Evolutionary conservation across 2,888 invertebrate genomes (phyloP).

Genomic region (Pseudoips prasinana): DNA sequence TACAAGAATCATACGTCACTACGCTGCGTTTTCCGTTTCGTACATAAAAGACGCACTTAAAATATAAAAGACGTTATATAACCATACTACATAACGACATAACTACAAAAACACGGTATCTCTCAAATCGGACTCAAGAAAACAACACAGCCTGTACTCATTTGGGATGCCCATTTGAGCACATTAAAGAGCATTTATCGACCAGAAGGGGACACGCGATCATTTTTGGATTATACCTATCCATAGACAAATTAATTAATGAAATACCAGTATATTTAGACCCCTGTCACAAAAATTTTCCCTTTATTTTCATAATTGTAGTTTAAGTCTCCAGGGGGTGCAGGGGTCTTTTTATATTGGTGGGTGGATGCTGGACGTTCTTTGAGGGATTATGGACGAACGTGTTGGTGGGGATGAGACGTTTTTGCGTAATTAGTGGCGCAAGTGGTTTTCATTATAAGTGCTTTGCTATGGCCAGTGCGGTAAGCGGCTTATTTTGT

Average conservation of each 20-base stretch:
- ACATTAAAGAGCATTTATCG: conserved; percentile 75
- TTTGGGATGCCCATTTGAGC: conserved; percentile 52
- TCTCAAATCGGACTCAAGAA: conserved; percentile 1
- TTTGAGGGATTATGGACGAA: conserved; percentile 70
- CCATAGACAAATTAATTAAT: conserved; percentile 77
- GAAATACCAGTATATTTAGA: conserved; percentile 55
- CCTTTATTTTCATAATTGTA: conserved; percentile 19
- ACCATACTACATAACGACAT: no score
- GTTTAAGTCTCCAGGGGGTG: conserved; percentile 26
- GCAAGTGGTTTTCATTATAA: conserved; percentile 53
- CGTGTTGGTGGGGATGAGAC: conserved; percentile 59
- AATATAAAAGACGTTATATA: no score
- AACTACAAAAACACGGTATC: no score
- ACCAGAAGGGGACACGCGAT: conserved; percentile 63
- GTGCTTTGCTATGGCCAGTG: conserved; percentile 30
- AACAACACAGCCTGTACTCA: conserved; percentile 23
- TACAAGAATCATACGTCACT: no score
- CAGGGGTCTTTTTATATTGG: conserved; percentile 30
- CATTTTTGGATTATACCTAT: conserved; percentile 78
- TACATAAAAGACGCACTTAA: no score
- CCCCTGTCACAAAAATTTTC: conserved; percentile 38
- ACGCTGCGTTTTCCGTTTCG: no score
- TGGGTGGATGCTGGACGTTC: conserved; percentile 67
- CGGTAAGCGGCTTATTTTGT: conserved; percentile 21
- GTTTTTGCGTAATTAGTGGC: conserved; percentile 77